Base-by-base conservation (phyloP, 1,140 invertebrate genomes). In the Caerostris extrusa region DNA sequence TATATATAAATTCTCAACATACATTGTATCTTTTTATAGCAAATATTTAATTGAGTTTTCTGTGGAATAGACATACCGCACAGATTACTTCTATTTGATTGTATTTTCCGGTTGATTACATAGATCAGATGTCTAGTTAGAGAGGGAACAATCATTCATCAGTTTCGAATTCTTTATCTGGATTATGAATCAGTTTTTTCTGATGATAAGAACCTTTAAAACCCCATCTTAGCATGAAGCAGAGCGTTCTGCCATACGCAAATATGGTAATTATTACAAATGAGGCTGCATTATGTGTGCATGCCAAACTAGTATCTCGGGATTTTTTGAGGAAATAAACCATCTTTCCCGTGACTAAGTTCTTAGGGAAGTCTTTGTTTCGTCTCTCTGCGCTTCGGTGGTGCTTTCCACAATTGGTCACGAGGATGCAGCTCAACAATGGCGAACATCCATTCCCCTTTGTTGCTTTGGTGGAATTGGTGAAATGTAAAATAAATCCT, bases 231-330 rank as follows among this genome's bases (percentile, higher is more conserved):
- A 34, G 34, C 71, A 10, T 50, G 71, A 77, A 77, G 8, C 50
- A 77, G 71, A 14, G 71, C 71, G 34, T 53, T 77, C 71, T 77
- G 19, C 34, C 71, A 50, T 77, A 34, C 34, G 53, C 71, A 10
- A 77, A 50, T 77, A 77, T 53, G 71, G 53, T 77, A 77, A 77
- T 77, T 77, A 77, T 77, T 77, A 53, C 71, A 77, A 77, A 77
- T 53, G 71, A 67, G 53, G 71, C 50, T 10, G 19, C 3, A 34
- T 12, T 50, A 53, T 50, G 50, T 53, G 71, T 50, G 71, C 19
- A 53, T 77, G 71, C 14, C 53, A 19, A 12, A 77, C 71, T 77
- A 34, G 34, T 34, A 12, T 77, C 69, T 77, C 50, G 71, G 10
- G 19, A 34, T 34, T 34, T 50, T 12, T 77, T 53, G 71, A 50